Base-by-base conservation (phyloP, 2,797 vertebrate species). In the Acipenser transmontanus region DNA sequence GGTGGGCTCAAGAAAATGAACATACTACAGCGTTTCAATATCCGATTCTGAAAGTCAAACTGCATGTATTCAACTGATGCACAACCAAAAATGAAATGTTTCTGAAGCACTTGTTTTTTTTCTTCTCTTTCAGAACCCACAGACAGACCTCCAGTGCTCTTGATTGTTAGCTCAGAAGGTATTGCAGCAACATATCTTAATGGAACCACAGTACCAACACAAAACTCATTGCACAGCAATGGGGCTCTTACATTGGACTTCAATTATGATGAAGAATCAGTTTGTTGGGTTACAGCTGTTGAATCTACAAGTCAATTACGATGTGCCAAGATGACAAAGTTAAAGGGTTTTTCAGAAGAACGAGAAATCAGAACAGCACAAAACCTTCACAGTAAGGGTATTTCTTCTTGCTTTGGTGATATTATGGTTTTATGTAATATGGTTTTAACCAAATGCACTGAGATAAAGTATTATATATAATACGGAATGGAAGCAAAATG, bases 221-320 rank as follows among this genome's bases (percentile, higher is more conserved):
- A 80, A 68, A 86, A 82, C 73, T 87, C 91, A 12, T 75, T 75
- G 63, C 91, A 91, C 76, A 85, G 82, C 68, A 95, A 93, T 73
- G 87, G 91, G 72, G 87, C 93, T 63, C 76, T 94, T 73, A 85
- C 89, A 1, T 57, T 98, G 81, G 95, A 96, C 83, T 95, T 91
- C 78, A 91, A 87, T 81, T 89, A 91, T 77, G 89, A 77, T 62
- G 91, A 94, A 73, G 92, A 95, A 69, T 86, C 68, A 0, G 76
- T 94, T 52, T 99, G 96, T 79, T 99, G 95, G 97, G 84, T 93
- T 51, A 86, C 94, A 76, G 88, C 93, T 1, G 84, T 81, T 47
- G 89, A 91, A 34, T 87, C 90, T 79, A 87, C 89, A 47, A 91
- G 91, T 70, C 91, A 88, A 64, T 88, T 98, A 48, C 93, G 81